phyloP scores from a whole-genome alignment of 2,888 invertebrate species.

The Resseliella maxima region DNA sequence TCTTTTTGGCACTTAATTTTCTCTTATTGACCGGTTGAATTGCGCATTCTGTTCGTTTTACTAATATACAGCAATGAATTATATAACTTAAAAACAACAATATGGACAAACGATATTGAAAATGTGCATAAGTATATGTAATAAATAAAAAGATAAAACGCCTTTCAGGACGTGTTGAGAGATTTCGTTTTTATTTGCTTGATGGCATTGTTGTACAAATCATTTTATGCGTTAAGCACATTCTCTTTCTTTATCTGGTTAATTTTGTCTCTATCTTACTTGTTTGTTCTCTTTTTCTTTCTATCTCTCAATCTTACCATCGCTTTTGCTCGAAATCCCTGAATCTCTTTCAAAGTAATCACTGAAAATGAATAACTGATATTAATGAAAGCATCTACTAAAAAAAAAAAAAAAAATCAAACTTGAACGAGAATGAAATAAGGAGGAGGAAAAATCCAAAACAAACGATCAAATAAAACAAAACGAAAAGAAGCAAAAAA shows the following conservation, averaged over 20 bases:
- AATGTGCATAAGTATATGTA: background rate
- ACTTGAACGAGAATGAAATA: background rate
- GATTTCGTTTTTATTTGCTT: slow-evolving; percentile 33
- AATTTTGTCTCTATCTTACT: no score
- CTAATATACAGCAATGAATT: slow-evolving; percentile 37
- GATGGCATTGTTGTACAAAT: slow-evolving; percentile 48
- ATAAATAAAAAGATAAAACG: slow-evolving; percentile 51
- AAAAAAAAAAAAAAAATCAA: background rate
- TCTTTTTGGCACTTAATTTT: background rate
- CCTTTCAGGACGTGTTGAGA: slow-evolving; percentile 45
- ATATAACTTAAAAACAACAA: background rate
- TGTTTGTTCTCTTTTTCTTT: no score
- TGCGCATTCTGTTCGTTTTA: background rate
- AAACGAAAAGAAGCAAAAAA: background rate
- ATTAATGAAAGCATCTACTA: slow-evolving; percentile 42
- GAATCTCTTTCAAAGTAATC: background rate
- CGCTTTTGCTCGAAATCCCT: no score
- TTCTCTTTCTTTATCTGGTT: no score
- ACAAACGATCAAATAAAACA: background rate
- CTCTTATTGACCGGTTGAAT: background rate
- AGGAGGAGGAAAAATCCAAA: background rate
- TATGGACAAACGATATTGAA: background rate
- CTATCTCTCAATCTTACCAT: no score
- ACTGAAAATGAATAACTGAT: slow-evolving; percentile 29
- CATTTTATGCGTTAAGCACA: slow-evolving; percentile 14